A percentile compares a stretch with the other conserved stretches of the same genome.
Conservation (phyloP, 2,888 invertebrate genomes). For the Achlya flavicornis region DNA sequence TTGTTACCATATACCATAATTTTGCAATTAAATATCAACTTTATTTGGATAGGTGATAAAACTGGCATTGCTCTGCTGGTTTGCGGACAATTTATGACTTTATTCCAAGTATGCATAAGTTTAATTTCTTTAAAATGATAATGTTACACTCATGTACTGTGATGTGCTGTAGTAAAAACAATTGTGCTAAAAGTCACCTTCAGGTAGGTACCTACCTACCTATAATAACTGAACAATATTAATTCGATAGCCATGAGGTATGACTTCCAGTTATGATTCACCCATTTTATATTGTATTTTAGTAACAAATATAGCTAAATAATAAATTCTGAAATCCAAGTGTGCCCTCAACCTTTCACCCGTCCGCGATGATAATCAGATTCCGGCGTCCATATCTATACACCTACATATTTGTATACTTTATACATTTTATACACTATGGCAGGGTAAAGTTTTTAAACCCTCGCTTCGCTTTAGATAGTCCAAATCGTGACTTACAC, state of each 20-base stretch:
- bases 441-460: slow-evolving; percentile 59
- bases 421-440: slow-evolving; percentile 31
- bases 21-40: not conserved
- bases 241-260: too few species aligned
- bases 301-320: not conserved
- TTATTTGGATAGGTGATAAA: not conserved
- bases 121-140: not conserved
- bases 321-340: slow-evolving; percentile 15
- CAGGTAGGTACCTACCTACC: too few species aligned
- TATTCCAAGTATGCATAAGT: not conserved
- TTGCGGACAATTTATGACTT: not conserved
- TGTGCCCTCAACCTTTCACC: slow-evolving; percentile 53
- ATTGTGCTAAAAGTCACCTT: too few species aligned
- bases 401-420: slow-evolving; percentile 47
- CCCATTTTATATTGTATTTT: too few species aligned
- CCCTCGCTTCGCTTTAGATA: slow-evolving; percentile 64
- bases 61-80: not conserved
- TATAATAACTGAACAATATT: too few species aligned
- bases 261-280: too few species aligned
- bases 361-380: slow-evolving; percentile 73
- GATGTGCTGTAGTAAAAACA: too few species aligned
- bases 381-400: slow-evolving; percentile 60
- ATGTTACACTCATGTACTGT: not conserved
- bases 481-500: slow-evolving; percentile 78
- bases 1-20: not conserved